These are phyloP conservation scores for Caenorhabditis sp. DNA, from an alignment of 2,888 invertebrate genomes.

Conservation along the genomic window DNA sequence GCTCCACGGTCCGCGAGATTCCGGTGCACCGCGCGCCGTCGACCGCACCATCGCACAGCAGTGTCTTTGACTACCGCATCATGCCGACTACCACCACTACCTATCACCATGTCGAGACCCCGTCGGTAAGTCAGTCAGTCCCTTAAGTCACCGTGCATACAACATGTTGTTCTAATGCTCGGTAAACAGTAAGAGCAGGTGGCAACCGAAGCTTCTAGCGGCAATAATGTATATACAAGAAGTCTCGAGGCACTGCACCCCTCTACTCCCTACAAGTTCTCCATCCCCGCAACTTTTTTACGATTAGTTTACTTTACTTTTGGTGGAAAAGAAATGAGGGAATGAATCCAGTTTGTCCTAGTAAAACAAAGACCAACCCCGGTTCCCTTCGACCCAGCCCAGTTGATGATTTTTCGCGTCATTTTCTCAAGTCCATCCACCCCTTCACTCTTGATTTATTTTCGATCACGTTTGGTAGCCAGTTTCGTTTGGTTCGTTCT, in stretches of 20 bases:
- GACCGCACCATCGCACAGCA: slow-evolving; percentile 70
- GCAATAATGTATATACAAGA: background rate
- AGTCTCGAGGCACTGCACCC: background rate
- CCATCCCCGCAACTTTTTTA: background rate
- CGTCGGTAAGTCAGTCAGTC: slow-evolving; percentile 56
- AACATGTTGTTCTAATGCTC: slow-evolving; percentile 19
- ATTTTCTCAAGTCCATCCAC: slow-evolving; percentile 11
- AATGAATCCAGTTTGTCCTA: slow-evolving; percentile 8
- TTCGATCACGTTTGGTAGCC: slow-evolving; percentile 1
- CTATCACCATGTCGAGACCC: slow-evolving; percentile 62
- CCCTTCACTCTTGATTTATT: slow-evolving; percentile 6
- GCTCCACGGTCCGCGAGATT: slow-evolving; percentile 81
- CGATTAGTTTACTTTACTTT: slow-evolving; percentile 25
- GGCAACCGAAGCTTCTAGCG: background rate
- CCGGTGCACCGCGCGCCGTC: slow-evolving; percentile 81
- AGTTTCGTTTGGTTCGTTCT: too few relatives aligned
- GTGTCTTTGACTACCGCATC: slow-evolving; percentile 71
- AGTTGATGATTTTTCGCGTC: slow-evolving; percentile 6
- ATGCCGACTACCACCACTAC: slow-evolving; percentile 71
- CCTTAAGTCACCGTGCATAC: background rate
- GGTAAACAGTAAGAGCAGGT: background rate
- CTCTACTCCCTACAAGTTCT: slow-evolving; percentile 6
- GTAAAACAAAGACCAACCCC: slow-evolving; percentile 15
- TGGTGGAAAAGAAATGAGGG: background rate
- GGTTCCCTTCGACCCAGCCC: background rate